Evolutionary conservation across 1,140 invertebrate species (phyloP).

Genomic region (Drosophila varians): DNA sequence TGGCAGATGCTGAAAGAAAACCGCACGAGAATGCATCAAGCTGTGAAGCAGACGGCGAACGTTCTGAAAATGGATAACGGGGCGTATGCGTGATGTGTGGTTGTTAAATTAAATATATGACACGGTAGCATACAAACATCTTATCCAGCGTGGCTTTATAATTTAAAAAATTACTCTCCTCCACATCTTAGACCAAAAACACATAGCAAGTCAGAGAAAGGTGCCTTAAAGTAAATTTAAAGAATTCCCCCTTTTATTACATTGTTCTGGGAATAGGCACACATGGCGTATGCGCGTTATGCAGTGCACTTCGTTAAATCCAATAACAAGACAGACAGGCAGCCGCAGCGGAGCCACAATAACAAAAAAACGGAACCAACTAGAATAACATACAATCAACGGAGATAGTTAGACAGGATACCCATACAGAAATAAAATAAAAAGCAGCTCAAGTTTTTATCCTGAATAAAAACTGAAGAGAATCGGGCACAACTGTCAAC

Average conservation of each 20-base stretch:
- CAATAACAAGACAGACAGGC: constrained; percentile 44
- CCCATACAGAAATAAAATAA: constrained; percentile 8
- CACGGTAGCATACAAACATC: background rate
- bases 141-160: too few relatives aligned
- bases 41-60: constrained; percentile 33
- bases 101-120: background rate
- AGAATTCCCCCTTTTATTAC: background rate
- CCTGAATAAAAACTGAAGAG: background rate
- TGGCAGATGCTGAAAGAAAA: constrained; percentile 49
- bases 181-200: too few relatives aligned
- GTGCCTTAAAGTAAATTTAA: background rate
- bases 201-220: too few relatives aligned
- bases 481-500: constrained; percentile 25
- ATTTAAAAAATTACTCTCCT: background rate
- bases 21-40: constrained; percentile 62
- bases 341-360: constrained; percentile 11
- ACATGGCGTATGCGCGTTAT: constrained; percentile 48
- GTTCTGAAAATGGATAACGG: constrained; percentile 37
- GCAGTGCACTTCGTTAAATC: constrained; percentile 50
- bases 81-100: constrained; percentile 58
- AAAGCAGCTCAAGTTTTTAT: constrained; percentile 7
- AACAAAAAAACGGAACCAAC: constrained; percentile 13
- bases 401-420: constrained; percentile 33
- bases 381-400: constrained; percentile 50
- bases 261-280: constrained; percentile 23